A percentile compares a stretch with the other conserved stretches of the same genome.
Evolutionary conservation across 1,140 invertebrate genomes (phyloP).

Genomic region (Carposina sasakii): DNA sequence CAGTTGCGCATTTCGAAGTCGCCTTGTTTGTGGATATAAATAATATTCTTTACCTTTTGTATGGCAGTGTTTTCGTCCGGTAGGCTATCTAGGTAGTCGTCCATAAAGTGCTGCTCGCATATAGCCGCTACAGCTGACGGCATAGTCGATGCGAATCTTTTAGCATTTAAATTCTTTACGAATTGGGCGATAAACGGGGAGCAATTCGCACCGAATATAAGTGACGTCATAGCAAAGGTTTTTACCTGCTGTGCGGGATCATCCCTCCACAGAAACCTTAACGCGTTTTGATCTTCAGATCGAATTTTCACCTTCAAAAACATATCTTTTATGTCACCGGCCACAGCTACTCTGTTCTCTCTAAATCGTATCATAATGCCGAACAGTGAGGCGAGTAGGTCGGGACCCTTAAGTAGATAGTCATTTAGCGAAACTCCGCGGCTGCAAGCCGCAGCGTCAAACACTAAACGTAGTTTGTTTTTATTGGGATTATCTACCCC

Average conservation of each 20-base stretch:
- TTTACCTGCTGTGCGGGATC: neutral
- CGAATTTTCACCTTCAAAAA: conserved; percentile 1
- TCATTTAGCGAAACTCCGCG: neutral
- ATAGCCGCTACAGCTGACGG: conserved; percentile 24
- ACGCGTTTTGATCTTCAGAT: neutral
- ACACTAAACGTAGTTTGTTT: neutral
- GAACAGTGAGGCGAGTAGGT: conserved; percentile 11
- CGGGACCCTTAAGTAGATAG: conserved; percentile 19
- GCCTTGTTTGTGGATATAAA: conserved; percentile 18
- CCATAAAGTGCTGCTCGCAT: conserved; percentile 32
- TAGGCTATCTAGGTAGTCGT: conserved; percentile 33
- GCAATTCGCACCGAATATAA: neutral
- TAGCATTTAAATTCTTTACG: neutral
- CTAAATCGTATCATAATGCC: conserved; percentile 18
- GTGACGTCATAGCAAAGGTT: conserved; percentile 17
- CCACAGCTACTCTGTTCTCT: conserved; percentile 15
- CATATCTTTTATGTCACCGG: conserved; percentile 3
- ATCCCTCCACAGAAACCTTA: neutral
- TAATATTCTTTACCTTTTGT: conserved; percentile 14
- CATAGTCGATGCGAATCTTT: conserved; percentile 12
- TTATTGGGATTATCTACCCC: conserved; percentile 18
- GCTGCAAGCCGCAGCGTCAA: neutral
- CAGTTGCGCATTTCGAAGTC: conserved; percentile 19
- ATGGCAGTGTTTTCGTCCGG: conserved; percentile 20
- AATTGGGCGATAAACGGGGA: neutral